These are phyloP conservation scores for Saguinus imperator DNA, from an alignment of 2,113 vertebrate genomes.

Conservation along the genomic window DNA sequence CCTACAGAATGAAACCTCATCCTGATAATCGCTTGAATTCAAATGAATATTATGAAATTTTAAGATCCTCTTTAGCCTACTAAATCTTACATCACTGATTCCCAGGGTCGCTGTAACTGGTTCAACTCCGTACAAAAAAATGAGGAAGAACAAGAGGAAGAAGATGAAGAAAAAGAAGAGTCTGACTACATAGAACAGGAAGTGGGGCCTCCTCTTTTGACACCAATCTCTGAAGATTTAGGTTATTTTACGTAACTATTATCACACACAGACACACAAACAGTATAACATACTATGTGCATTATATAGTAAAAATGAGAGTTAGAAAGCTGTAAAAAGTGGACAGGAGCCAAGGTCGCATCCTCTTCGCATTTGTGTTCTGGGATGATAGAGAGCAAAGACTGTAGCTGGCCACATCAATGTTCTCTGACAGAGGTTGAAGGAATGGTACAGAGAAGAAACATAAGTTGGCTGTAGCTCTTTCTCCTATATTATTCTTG, in stretches of 20 bases:
- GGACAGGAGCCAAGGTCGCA: not conserved
- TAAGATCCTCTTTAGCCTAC: slow-evolving; percentile 22
- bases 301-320: slow-evolving; percentile 17
- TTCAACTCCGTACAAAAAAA: slow-evolving; percentile 87
- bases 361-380: not conserved
- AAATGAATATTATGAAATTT: slow-evolving; percentile 17
- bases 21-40: not conserved
- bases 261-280: not conserved
- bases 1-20: not conserved
- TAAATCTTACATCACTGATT: slow-evolving; percentile 36
- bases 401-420: not conserved
- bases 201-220: slow-evolving; percentile 92
- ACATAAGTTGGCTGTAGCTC: not conserved
- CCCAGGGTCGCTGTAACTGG: slow-evolving; percentile 95
- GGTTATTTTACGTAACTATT: slow-evolving; percentile 83
- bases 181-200: slow-evolving; percentile 89
- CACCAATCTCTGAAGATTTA: slow-evolving; percentile 93
- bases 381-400: not conserved
- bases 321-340: not conserved
- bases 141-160: slow-evolving; percentile 86
- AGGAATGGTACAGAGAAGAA: not conserved
- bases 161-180: slow-evolving; percentile 87
- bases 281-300: not conserved
- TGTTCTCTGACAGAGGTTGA: not conserved
- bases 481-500: not conserved